Conservation (phyloP, 2,888 invertebrate species). For the Crematogaster levior region DNA sequence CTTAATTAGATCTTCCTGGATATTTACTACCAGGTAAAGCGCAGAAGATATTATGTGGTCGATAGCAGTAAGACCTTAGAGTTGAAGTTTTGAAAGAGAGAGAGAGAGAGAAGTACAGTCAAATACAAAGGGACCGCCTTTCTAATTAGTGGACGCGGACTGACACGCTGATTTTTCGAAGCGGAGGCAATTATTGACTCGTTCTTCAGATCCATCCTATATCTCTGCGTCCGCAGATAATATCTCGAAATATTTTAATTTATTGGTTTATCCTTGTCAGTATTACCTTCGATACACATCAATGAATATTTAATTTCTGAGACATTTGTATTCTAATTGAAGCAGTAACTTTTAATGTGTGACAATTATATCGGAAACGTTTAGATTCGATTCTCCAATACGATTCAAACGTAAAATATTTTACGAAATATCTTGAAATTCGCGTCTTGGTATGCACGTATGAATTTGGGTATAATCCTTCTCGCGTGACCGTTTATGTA, state of each 20-base stretch:
- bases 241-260: conserved; percentile 31
- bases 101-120: background rate
- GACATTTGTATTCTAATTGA: background rate
- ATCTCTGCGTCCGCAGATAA: background rate
- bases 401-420: background rate
- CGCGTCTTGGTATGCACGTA: background rate
- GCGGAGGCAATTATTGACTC: conserved; percentile 9
- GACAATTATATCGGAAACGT: background rate
- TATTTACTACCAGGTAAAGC: conserved; percentile 11
- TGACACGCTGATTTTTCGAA: conserved; percentile 46
- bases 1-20: conserved; percentile 63
- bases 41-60: conserved; percentile 47
- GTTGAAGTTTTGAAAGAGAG: conserved; percentile 1
- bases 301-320: conserved; percentile 6
- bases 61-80: conserved; percentile 11
- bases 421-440: background rate
- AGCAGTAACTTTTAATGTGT: conserved; percentile 7
- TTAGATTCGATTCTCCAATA: background rate
- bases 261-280: background rate
- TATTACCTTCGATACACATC: background rate
- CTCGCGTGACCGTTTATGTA: conserved; percentile 70
- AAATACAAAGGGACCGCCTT: conserved; percentile 10
- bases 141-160: conserved; percentile 63
- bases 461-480: conserved; percentile 69
- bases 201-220: background rate